These are phyloP conservation scores for Notothenia coriiceps DNA, from an alignment of 2,113 vertebrate species.

Conservation along the genomic window DNA sequence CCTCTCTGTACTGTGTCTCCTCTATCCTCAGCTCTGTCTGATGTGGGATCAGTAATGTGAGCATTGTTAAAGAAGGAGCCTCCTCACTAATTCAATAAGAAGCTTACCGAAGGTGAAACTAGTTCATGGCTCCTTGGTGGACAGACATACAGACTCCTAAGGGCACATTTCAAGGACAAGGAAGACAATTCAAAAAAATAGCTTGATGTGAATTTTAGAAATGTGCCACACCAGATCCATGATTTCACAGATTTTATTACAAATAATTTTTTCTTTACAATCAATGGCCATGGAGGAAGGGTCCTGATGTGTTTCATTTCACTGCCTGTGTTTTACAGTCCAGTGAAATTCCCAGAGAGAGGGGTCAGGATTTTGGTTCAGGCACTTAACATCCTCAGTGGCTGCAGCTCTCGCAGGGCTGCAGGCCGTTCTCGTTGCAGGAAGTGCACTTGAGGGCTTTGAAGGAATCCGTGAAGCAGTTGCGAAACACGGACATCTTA, in stretches of 20 bases:
- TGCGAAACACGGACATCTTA: conserved; percentile 98
- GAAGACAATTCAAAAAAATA: background rate
- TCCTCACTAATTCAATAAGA: conserved; percentile 58
- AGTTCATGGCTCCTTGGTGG: conserved; percentile 15
- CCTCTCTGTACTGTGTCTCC: conserved; percentile 42
- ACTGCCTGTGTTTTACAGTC: conserved; percentile 38
- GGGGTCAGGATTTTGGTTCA: conserved; percentile 43
- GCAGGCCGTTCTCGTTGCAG: conserved; percentile 98
- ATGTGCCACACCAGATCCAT: conserved; percentile 9
- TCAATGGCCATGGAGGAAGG: conserved; percentile 70
- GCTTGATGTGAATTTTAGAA: background rate
- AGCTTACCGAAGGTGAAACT: conserved; percentile 45
- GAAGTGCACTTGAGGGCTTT: conserved; percentile 98
- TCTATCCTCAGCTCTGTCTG: conserved; percentile 47
- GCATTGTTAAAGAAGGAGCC: conserved; percentile 42
- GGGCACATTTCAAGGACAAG: too few relatives aligned
- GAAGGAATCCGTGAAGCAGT: conserved; percentile 99
- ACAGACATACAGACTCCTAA: background rate
- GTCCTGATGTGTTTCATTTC: conserved; percentile 39
- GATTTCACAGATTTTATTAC: conserved; percentile 65
- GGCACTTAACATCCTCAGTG: conserved; percentile 79
- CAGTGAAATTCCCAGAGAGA: conserved; percentile 12
- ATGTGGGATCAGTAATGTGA: conserved; percentile 63
- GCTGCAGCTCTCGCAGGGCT: conserved; percentile 91
- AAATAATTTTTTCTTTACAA: conserved; percentile 55